These are phyloP conservation scores for Drosophila paracracens DNA, from an alignment of 2,888 invertebrate genomes.

Conservation along the genomic window DNA sequence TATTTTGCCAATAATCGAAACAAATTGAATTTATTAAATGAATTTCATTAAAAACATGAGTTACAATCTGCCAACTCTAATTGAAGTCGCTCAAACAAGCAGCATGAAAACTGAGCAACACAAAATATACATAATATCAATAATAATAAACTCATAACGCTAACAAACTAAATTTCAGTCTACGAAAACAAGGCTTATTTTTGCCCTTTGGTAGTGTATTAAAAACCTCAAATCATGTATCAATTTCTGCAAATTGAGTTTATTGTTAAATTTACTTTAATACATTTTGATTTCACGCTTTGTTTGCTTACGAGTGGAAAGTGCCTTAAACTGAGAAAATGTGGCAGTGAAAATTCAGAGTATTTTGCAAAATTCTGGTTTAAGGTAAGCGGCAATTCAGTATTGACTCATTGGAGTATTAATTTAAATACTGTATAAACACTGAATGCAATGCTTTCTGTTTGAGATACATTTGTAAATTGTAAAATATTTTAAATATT, in stretches of 20 bases:
- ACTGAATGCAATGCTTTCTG: constrained; percentile 9
- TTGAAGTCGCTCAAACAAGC: constrained; percentile 70
- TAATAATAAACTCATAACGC: too few species aligned
- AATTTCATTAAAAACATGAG: constrained; percentile 67
- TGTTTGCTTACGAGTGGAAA: constrained; percentile 19
- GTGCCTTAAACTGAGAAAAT: background rate
- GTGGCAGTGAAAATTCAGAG: background rate
- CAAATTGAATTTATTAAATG: constrained; percentile 79
- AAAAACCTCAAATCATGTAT: constrained; percentile 5
- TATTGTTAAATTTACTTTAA: constrained; percentile 3
- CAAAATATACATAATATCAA: background rate
- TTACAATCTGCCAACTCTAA: constrained; percentile 62
- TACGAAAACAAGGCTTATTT: background rate
- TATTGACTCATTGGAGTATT: constrained; percentile 27
- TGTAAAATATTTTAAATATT: constrained; percentile 31
- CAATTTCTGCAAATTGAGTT: constrained; percentile 17
- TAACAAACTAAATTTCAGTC: background rate
- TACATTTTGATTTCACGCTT: background rate
- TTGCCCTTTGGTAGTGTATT: background rate
- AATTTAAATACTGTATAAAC: background rate
- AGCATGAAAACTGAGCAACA: constrained; percentile 29
- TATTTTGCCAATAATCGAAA: constrained; percentile 80
- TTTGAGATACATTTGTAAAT: constrained; percentile 37
- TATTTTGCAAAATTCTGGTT: constrained; percentile 8
- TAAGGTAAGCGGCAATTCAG: constrained; percentile 7